Percentiles rank a stretch among this genome's conserved stretches.
Conservation (phyloP, 2,888 invertebrate genomes). For the Sericinus montela region DNA sequence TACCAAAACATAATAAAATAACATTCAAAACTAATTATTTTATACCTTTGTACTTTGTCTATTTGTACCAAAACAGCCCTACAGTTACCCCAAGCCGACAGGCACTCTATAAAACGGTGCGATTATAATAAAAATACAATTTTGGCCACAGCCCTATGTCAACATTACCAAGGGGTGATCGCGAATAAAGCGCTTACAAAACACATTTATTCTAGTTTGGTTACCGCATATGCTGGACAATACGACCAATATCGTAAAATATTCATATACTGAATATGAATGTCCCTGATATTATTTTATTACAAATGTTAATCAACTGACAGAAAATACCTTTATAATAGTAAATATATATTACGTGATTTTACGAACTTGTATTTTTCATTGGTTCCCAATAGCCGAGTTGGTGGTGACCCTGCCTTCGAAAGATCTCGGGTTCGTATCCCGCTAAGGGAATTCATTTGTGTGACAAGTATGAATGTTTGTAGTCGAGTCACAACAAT, state of each 20-base stretch:
- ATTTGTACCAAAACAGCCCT: slow-evolving; percentile 48
- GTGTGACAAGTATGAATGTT: too few species aligned
- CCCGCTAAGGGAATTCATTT: too few species aligned
- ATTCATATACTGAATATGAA: background rate
- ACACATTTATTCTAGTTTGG: slow-evolving; percentile 40
- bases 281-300: too few species aligned
- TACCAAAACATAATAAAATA: too few species aligned
- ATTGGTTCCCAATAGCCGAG: too few species aligned
- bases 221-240: slow-evolving; percentile 25
- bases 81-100: slow-evolving; percentile 64
- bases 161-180: slow-evolving; percentile 55
- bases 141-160: slow-evolving; percentile 69
- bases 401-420: too few species aligned
- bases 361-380: too few species aligned
- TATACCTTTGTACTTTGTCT: slow-evolving; percentile 39
- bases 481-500: too few species aligned
- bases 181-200: slow-evolving; percentile 67
- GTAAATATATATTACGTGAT: too few species aligned
- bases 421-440: too few species aligned
- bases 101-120: slow-evolving; percentile 63
- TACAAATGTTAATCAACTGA: too few species aligned
- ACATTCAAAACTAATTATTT: slow-evolving; percentile 54
- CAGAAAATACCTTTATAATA: too few species aligned
- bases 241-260: slow-evolving; percentile 15
- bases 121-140: slow-evolving; percentile 79